phyloP scores from a whole-genome alignment of 2,113 vertebrate species.

The Tauraco erythrolophus region DNA sequence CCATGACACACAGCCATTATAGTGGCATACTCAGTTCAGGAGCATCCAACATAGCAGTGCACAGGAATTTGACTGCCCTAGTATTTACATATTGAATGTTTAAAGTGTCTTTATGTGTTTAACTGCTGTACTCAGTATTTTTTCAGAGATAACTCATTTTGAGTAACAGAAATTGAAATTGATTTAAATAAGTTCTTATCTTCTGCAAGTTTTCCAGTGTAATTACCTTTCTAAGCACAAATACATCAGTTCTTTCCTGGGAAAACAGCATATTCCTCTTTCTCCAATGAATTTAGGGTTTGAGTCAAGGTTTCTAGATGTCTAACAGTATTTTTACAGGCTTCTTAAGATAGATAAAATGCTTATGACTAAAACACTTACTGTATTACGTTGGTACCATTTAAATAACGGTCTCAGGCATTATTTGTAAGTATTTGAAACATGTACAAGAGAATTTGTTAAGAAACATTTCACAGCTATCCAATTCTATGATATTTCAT shows the following conservation, averaged over 20 bases:
- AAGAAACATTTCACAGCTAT: not conserved
- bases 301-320: not conserved
- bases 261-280: not conserved
- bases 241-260: not conserved
- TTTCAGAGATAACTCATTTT: not conserved
- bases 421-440: not conserved
- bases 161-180: not conserved
- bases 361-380: not conserved
- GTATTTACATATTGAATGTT: not conserved
- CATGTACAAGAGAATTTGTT: not conserved
- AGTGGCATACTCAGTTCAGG: not conserved
- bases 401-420: not conserved
- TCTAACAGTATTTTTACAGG: not conserved
- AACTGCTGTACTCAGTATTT: not conserved
- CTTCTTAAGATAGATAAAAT: not conserved
- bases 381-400: accelerated
- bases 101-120: not conserved
- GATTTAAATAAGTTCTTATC: not conserved
- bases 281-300: not conserved
- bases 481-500: not conserved
- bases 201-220: not conserved
- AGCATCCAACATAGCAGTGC: not conserved
- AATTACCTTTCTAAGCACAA: not conserved
- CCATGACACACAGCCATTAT: too few species aligned
- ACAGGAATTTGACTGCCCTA: not conserved